Conservation (phyloP, 2,113 vertebrate species). For the Hystrix cristata region DNA sequence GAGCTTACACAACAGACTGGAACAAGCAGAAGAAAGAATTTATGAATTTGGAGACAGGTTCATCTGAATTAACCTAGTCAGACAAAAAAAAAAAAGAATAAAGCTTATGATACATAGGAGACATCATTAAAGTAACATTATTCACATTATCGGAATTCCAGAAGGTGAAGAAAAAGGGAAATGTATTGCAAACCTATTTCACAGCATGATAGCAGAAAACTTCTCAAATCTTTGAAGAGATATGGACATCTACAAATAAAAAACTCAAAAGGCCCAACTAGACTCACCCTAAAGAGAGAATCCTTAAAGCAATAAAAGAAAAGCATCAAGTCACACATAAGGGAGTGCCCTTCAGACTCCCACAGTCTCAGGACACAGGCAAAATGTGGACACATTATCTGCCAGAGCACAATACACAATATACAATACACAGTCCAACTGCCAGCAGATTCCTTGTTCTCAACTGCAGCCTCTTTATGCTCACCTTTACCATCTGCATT, state of each 20-base stretch:
- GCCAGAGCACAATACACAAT: too few species aligned
- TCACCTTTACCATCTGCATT: too few species aligned
- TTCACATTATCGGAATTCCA: not conserved
- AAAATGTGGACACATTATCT: not conserved
- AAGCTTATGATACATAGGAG: not conserved
- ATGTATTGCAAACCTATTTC: not conserved
- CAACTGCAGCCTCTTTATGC: too few species aligned
- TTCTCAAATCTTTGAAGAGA: not conserved
- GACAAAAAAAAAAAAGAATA: not conserved
- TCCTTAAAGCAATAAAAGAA: not conserved
- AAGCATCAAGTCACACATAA: not conserved
- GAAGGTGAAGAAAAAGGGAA: not conserved
- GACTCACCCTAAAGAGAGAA: not conserved
- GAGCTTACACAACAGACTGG: not conserved
- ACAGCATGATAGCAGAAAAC: not conserved
- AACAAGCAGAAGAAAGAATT: not conserved
- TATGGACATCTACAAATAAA: not conserved
- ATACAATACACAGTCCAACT: too few species aligned
- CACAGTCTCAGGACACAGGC: not conserved
- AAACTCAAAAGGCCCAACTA: not conserved
- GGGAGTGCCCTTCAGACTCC: not conserved
- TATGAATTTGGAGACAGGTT: not conserved
- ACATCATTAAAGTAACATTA: not conserved
- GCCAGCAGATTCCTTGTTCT: too few species aligned
- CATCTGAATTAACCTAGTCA: not conserved